A percentile compares a stretch with the other conserved stretches of the same genome.
phyloP scores from a whole-genome alignment of 1,140 invertebrate genomes.

The Drosophila ananassae region DNA sequence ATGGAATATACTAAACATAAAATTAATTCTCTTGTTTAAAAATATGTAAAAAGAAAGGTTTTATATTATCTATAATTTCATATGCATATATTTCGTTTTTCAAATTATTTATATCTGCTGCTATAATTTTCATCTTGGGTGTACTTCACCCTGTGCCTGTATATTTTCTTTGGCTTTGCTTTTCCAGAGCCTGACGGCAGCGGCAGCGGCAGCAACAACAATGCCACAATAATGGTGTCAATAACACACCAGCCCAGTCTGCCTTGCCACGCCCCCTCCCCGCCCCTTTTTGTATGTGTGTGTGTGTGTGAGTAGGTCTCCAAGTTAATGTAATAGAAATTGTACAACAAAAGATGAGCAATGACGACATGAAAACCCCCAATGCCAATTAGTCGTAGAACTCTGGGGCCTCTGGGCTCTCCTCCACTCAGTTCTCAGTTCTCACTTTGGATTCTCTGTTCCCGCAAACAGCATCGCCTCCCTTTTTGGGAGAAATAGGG shows the following conservation, averaged over 20 bases:
- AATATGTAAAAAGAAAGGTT: too few species aligned
- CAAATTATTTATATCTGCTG: neutral
- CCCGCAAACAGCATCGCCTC: too few species aligned
- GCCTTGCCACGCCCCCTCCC: conserved; percentile 1
- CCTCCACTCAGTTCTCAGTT: neutral
- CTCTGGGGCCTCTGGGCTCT: conserved; percentile 3
- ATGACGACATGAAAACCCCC: conserved; percentile 78
- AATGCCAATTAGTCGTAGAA: conserved; percentile 67
- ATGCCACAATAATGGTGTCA: conserved; percentile 65
- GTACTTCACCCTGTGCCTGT: conserved; percentile 4
- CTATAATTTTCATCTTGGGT: neutral
- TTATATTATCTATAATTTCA: neutral
- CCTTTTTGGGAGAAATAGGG: too few species aligned
- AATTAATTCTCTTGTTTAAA: too few species aligned
- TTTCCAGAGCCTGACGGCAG: conserved; percentile 44
- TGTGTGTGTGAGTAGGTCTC: conserved; percentile 23
- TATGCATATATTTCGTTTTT: neutral
- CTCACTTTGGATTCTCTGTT: too few species aligned
- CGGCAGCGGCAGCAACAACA: conserved; percentile 35
- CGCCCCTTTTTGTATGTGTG: too few species aligned
- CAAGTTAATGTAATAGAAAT: conserved; percentile 78
- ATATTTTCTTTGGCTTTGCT: conserved; percentile 28
- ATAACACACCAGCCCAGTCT: conserved; percentile 60
- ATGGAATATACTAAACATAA: too few species aligned
- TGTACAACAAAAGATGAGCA: conserved; percentile 77